Base-by-base conservation (phyloP, 2,888 invertebrate species). In the Eristalis arbustorum region DNA sequence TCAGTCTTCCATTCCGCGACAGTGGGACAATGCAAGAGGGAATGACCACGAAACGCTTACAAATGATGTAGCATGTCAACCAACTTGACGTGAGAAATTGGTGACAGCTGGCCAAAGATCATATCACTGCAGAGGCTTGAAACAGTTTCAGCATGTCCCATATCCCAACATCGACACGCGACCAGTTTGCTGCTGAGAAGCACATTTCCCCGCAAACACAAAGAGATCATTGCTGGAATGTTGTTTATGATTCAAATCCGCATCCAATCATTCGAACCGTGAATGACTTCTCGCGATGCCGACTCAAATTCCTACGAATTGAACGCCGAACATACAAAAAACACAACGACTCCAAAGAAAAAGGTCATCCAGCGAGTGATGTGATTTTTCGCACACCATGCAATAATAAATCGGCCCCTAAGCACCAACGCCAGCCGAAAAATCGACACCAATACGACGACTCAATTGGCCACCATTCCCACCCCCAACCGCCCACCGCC, bases 381-480 rank as follows among this genome's bases (percentile, higher is more conserved):
- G 31, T 31, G 42, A 42, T 42, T 42, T n/a, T 49, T 49, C 8
- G 49, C 49, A n/a, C 18, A 49, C 49, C 5, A 18, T 49, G 37
- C 72, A 23, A 42, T 13, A 72, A 28, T 42, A 6, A 18, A 42
- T 57, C 57, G 18, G 5, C 28, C 1, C 14, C 25, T 25, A 25
- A 25, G 25, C 3, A 1, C 40, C n/a, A 13, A n/a, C 6, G 3
- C 59, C 22, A 6, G 1, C n/a, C 23, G 14, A 25, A 40, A 62
- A 1, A 25, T 11, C 68, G 40, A 42, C 78, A 71, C 57, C 59
- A 40, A 5, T 28, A 22, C 42, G 8, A 59, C 34, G 23, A 37
- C 66, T 79, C 72, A 73, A 73, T 61, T 71, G 40, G 61, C 49
- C 73, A n/a, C n/a, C n/a, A n/a, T n/a, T 68, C 28, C 34, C 6